Evolutionary conservation across 2,113 vertebrate genomes (phyloP), one percentile per base, ranked within the genome.

Genomic region (Stigmatopora argus): DNA sequence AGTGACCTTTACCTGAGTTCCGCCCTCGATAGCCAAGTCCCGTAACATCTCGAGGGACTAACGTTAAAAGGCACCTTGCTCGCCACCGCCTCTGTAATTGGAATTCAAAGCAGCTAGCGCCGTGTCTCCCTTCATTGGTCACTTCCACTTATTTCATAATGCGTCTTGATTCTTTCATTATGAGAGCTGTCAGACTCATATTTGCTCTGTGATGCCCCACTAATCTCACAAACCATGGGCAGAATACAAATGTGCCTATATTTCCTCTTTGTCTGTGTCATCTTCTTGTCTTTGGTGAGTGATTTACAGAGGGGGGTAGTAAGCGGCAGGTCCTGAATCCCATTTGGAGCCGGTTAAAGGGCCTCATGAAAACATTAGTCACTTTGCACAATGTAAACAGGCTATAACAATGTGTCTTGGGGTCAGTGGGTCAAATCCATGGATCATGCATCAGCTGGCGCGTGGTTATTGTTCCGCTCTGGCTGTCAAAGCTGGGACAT

Each of bases 151-250:
- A 95, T 87, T 86, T 89, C 83, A 87, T 94, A 94, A 94, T 92
- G 91, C 88, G 87, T 90, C 90, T 90, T 76, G 91, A 93, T 92
- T 93, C 92, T 90, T 92, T 92, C 90, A 91, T 94, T 93, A 95
- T 93, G 93, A 94, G 92, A 94, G 92, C 94, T 93, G 95, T 93
- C 94, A 90, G 90, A 92, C 93, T 92, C 90, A 93, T 93, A 95
- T 95, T 94, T 94, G 92, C 93, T 92, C 91, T 92, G 93, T 93
- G 94, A 95, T 93, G 92, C 92, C 92, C 91, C 88, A 64, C 91
- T 96, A 95, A 96, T 94, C 92, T 93, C 90, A 89, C 80, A 88
- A 89, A 91, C 89, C 92, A 91, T 83, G 86, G 80, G 88, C 78
- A 84, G 92, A 93, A 92, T 93, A 90, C 88, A 87, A 90, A 93